A percentile compares a stretch with the other conserved stretches of the same genome.
Conservation (phyloP, 2,888 invertebrate genomes). For the Cerastoderma edule region DNA sequence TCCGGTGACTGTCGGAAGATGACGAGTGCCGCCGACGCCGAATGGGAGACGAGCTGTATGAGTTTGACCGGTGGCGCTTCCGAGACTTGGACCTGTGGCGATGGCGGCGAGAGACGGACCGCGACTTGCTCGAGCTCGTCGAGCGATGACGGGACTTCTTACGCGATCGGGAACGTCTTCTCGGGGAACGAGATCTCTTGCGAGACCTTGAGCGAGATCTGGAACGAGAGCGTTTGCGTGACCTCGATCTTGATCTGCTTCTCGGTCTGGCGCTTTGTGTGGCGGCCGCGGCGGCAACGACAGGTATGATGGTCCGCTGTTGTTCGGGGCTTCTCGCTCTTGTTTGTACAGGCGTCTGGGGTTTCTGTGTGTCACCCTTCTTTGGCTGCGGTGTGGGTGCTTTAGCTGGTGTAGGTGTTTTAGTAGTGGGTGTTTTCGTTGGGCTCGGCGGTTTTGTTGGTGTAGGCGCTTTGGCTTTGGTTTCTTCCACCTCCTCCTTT, state of each 20-base stretch:
- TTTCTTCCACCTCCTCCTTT: slow-evolving; percentile 16
- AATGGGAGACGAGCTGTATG: slow-evolving; percentile 38
- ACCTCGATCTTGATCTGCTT: slow-evolving; percentile 25
- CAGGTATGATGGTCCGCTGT: slow-evolving; percentile 34
- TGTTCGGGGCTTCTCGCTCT: slow-evolving; percentile 23
- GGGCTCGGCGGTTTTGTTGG: neutral
- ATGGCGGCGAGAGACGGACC: slow-evolving; percentile 17
- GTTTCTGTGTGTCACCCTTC: slow-evolving; percentile 8
- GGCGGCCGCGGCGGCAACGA: slow-evolving; percentile 43
- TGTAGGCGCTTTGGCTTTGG: slow-evolving; percentile 23
- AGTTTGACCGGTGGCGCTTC: slow-evolving; percentile 38
- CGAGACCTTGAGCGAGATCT: slow-evolving; percentile 27
- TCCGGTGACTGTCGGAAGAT: slow-evolving; percentile 34
- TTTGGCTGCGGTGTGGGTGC: slow-evolving; percentile 7
- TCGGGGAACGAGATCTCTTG: slow-evolving; percentile 36
- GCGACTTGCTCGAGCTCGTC: slow-evolving; percentile 18
- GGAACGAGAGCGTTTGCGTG: slow-evolving; percentile 20
- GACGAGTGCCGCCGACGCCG: slow-evolving; percentile 38
- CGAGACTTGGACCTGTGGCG: slow-evolving; percentile 36
- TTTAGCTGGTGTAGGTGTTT: slow-evolving; percentile 15
- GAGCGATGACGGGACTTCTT: slow-evolving; percentile 25
- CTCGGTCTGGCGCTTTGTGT: slow-evolving; percentile 15
- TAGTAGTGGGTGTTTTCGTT: neutral
- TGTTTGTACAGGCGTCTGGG: slow-evolving; percentile 17
- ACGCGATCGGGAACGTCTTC: slow-evolving; percentile 23